A percentile compares a stretch with the other conserved stretches of the same genome.
phyloP scores from a whole-genome alignment of 2,113 vertebrate species.

The Felis chaus region DNA sequence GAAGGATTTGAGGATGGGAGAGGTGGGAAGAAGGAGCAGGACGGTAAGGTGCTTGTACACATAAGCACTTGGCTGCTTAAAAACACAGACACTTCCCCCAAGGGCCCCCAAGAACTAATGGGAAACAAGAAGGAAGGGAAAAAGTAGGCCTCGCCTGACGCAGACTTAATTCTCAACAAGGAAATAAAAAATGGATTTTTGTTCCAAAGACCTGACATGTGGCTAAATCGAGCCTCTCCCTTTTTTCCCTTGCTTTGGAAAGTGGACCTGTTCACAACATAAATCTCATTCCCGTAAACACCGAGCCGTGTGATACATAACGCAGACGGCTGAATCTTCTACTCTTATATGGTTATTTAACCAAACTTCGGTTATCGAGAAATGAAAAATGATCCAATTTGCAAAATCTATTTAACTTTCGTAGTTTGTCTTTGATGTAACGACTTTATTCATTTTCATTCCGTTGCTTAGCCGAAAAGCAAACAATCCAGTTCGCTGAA shows the following conservation, averaged over 20 bases:
- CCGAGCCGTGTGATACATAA: not conserved
- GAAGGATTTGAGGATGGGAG: not conserved
- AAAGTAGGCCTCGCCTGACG: not conserved
- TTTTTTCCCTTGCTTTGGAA: not conserved
- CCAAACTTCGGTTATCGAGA: conserved; percentile 8
- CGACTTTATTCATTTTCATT: not conserved
- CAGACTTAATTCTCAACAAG: not conserved
- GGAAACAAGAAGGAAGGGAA: not conserved
- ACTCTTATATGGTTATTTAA: not conserved
- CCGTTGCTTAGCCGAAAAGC: conserved; percentile 1
- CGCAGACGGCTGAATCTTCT: not conserved
- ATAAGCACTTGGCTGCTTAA: not conserved
- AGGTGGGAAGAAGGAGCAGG: not conserved
- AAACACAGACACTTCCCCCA: not conserved
- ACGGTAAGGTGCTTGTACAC: not conserved
- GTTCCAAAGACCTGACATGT: not conserved
- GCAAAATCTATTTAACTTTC: not conserved
- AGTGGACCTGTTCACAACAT: not conserved
- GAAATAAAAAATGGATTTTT: not conserved
- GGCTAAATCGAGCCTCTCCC: not conserved
- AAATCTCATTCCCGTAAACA: not conserved
- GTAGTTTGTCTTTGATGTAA: not conserved
- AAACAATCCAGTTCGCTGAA: not conserved
- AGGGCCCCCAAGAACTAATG: not conserved
- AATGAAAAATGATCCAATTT: conserved; percentile 16